Base-by-base conservation (phyloP, 1,140 invertebrate species). In the Agrypnia vestita region DNA sequence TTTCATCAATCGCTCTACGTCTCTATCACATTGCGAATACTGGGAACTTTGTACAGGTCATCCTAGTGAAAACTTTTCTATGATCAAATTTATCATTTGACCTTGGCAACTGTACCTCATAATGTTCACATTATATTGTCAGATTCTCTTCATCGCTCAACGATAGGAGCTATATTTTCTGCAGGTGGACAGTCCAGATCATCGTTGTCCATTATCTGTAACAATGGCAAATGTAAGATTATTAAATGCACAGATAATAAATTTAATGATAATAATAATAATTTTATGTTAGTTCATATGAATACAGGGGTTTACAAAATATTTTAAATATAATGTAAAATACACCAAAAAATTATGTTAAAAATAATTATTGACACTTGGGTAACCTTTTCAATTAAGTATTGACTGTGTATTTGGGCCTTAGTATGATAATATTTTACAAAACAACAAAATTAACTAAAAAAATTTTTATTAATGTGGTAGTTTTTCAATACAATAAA, bases 141-240 rank as follows among this genome's bases (percentile, higher is more conserved):
- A 21, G 17, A 72, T 74, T 64, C 17, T 44, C 62, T 74, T 82
- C 81, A 82, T 79, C 81, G 81, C 76, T 82, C 81, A 0, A 82
- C 81, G 15, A 80, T 80, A 35, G 81, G 61, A 17, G 75, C 64
- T 53, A 47, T 35, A 49, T 80, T 77, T 51, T 78, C 75, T 15
- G 47, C 49, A 43, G 62, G 79, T 8, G 71, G 64, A 74, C 19
- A 12, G 46, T 73, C 71, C 46, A 77, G 15, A 35, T 78, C 78
- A 19, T 56, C 69, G 59, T 15, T 78, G 13, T 82, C 81, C 76
- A 82, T 77, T 15, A 78, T 78, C 81, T 82, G 61, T 73, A 82
- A 76, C 15, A 53, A 15, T 61, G 49, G 12, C n/a, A 44, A n/a
- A 44, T 67, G 44, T 35, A 67, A 67, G 15, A 47, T 51, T 51